Evolutionary conservation across 2,888 invertebrate species (phyloP).

Genomic region (Ormyrus pomaceus): DNA sequence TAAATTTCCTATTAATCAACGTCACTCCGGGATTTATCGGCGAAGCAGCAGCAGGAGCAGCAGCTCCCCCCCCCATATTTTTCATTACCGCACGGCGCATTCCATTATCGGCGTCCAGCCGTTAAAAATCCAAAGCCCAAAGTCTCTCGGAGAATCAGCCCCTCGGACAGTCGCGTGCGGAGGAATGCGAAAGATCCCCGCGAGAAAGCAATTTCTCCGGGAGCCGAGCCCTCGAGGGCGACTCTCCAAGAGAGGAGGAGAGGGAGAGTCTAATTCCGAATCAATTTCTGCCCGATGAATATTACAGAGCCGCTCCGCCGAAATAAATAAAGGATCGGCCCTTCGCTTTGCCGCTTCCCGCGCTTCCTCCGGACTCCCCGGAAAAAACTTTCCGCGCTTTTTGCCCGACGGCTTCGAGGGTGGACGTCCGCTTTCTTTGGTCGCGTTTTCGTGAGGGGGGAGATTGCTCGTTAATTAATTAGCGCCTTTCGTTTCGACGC

Average conservation of each 20-base stretch:
- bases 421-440: conserved; percentile 5
- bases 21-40: conserved; percentile 6
- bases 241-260: conserved; percentile 43
- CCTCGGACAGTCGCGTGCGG: conserved; percentile 11
- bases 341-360: background rate
- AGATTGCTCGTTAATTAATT: conserved; percentile 49
- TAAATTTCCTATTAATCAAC: conserved; percentile 6
- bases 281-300: conserved; percentile 74
- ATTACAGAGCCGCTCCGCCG: conserved; percentile 65
- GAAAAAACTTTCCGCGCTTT: background rate
- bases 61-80: conserved; percentile 2
- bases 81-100: conserved; percentile 8
- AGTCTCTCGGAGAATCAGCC: background rate
- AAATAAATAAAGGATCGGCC: conserved; percentile 51
- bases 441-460: background rate
- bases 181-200: conserved; percentile 30
- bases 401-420: background rate
- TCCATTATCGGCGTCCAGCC: conserved; percentile 13
- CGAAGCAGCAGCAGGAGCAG: background rate
- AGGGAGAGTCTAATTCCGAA: conserved; percentile 70
- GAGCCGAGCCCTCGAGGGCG: conserved; percentile 50
- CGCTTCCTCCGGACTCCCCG: no score
- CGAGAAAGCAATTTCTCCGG: conserved; percentile 59
- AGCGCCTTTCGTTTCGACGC: background rate
- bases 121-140: background rate